phyloP scores from a whole-genome alignment of 1,140 invertebrate genomes.

The Papilio glaucus region DNA sequence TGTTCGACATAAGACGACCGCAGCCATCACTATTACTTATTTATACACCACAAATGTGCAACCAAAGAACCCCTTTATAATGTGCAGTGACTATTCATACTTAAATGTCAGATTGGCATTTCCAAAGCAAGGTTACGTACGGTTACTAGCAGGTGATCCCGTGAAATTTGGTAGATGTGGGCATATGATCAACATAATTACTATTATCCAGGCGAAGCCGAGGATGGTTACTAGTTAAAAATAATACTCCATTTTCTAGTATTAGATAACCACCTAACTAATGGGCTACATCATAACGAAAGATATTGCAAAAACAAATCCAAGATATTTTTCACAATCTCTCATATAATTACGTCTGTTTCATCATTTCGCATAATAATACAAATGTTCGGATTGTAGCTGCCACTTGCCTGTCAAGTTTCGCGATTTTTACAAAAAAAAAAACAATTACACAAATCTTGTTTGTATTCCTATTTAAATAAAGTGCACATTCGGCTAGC shows the following conservation, averaged over 20 bases:
- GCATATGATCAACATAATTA: too few relatives aligned
- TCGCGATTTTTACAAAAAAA: constrained; percentile 1
- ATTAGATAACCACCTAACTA: not conserved
- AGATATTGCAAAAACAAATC: not conserved
- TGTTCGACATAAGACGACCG: too few relatives aligned
- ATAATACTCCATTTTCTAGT: not conserved
- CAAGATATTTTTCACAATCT: constrained; percentile 10
- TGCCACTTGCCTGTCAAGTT: constrained; percentile 28
- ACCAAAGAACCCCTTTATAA: too few relatives aligned
- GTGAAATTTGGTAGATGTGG: too few relatives aligned
- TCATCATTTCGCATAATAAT: constrained; percentile 24
- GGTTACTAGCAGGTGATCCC: too few relatives aligned
- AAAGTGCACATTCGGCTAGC: constrained; percentile 4
- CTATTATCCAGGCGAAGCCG: too few relatives aligned
- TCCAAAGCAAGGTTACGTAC: too few relatives aligned
- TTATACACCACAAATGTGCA: too few relatives aligned
- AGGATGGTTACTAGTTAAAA: not conserved
- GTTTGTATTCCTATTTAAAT: not conserved
- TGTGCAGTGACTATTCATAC: too few relatives aligned
- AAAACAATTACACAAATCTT: too few relatives aligned
- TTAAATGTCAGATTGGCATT: too few relatives aligned
- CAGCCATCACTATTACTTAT: too few relatives aligned
- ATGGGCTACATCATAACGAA: not conserved
- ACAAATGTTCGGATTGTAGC: constrained; percentile 32
- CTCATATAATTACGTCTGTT: constrained; percentile 21